Evolutionary conservation across 53 echinoderm and acorn worm genomes (phyloP).

Genomic region (Henricia sp.): DNA sequence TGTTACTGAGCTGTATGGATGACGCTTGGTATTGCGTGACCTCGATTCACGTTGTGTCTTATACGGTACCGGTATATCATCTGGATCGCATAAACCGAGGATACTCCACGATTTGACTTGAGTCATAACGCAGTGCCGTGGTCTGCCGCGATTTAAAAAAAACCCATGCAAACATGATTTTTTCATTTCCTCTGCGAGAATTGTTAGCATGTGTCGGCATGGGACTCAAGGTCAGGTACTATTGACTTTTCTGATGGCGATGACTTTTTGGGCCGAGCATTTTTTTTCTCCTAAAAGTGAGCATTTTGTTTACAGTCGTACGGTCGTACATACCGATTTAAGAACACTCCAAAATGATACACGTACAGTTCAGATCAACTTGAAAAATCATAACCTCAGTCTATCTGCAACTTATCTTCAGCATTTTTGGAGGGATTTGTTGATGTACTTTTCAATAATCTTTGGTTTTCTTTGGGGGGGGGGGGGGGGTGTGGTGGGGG

Average conservation of each 20-base stretch:
- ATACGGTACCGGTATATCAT: conserved; percentile 2
- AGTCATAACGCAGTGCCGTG: conserved; percentile 43
- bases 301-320: background rate
- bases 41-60: background rate
- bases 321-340: no score
- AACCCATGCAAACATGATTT: conserved; percentile 35
- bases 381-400: no score
- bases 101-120: conserved; percentile 5
- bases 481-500: no score
- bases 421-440: no score
- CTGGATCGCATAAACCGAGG: conserved; percentile 42
- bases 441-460: no score
- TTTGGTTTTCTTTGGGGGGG: no score
- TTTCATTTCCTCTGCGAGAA: conserved; percentile 48
- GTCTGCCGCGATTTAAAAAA: conserved; percentile 27
- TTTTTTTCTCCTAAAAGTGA: background rate
- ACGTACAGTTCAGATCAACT: no score
- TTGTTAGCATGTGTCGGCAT: conserved; percentile 34
- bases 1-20: background rate
- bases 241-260: background rate
- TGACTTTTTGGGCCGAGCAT: background rate
- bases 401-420: no score
- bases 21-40: background rate
- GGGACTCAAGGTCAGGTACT: conserved; percentile 34
- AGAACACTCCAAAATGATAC: no score